phyloP scores from a whole-genome alignment of 2,797 vertebrate genomes.

The Brachyrhaphis roseni region DNA sequence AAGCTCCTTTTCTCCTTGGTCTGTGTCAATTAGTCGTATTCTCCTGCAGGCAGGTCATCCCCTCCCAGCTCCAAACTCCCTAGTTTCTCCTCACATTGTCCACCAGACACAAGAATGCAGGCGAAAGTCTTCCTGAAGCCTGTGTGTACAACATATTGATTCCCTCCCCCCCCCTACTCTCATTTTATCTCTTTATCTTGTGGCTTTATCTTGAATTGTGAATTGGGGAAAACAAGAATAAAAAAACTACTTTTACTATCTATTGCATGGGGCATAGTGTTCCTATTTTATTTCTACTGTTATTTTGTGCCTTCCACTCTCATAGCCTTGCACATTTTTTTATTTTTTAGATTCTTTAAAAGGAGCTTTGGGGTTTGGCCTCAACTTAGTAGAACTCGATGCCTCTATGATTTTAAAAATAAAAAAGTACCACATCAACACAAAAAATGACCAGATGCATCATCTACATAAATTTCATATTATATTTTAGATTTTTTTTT shows the following conservation, averaged over 20 bases:
- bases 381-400: background rate
- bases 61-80: slow-evolving; percentile 34
- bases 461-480: background rate
- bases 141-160: slow-evolving; percentile 53
- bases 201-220: slow-evolving; percentile 61
- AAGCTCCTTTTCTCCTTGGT: slow-evolving; percentile 52
- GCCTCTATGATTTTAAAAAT: background rate
- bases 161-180: slow-evolving; percentile 21
- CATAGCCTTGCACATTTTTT: slow-evolving; percentile 12
- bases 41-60: slow-evolving; percentile 65
- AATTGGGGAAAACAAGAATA: slow-evolving; percentile 26
- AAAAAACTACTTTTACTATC: slow-evolving; percentile 36
- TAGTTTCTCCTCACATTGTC: slow-evolving; percentile 46
- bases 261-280: slow-evolving; percentile 37
- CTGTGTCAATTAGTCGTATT: slow-evolving; percentile 74
- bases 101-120: slow-evolving; percentile 39
- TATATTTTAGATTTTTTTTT: background rate
- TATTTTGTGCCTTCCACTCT: slow-evolving; percentile 12
- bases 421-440: background rate
- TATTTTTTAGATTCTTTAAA: slow-evolving; percentile 18
- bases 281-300: slow-evolving; percentile 23
- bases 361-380: slow-evolving; percentile 10
- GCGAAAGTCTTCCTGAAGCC: slow-evolving; percentile 48
- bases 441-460: background rate
- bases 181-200: slow-evolving; percentile 49